These are phyloP conservation scores for Listrodromus nycthemerus DNA, from an alignment of 2,888 invertebrate genomes.

Conservation along the genomic window DNA sequence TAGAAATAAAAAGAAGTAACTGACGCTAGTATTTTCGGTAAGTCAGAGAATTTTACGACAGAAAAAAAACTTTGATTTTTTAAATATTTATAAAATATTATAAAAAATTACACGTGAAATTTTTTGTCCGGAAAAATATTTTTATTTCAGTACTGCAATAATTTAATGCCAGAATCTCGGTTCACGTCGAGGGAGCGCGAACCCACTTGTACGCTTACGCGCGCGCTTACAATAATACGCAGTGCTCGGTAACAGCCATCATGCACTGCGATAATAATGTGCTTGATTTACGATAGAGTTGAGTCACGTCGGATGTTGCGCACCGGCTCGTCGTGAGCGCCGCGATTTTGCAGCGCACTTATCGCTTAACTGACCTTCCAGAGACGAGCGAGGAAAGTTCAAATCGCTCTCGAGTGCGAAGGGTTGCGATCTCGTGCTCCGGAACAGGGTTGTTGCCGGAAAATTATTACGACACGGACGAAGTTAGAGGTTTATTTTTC, in stretches of 20 bases:
- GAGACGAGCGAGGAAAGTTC: constrained; percentile 5
- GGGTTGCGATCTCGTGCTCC: not conserved
- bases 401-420: constrained; percentile 4
- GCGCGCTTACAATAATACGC: constrained; percentile 55
- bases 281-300: constrained; percentile 78
- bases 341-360: constrained; percentile 30
- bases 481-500: not conserved
- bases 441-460: not conserved
- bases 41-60: too few relatives aligned
- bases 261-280: constrained; percentile 74
- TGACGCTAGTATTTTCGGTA: too few relatives aligned
- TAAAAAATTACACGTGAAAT: too few relatives aligned
- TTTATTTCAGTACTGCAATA: too few relatives aligned
- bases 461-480: not conserved
- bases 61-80: too few relatives aligned
- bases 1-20: too few relatives aligned
- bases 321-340: constrained; percentile 28
- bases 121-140: too few relatives aligned
- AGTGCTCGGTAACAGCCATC: constrained; percentile 39
- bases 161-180: not conserved
- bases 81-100: too few relatives aligned
- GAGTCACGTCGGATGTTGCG: constrained; percentile 67
- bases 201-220: constrained; percentile 60
- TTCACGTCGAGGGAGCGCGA: constrained; percentile 21
- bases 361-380: constrained; percentile 17